Evolutionary conservation across 1,140 invertebrate genomes (phyloP).

Genomic region (Dinothrombium tinctorium): DNA sequence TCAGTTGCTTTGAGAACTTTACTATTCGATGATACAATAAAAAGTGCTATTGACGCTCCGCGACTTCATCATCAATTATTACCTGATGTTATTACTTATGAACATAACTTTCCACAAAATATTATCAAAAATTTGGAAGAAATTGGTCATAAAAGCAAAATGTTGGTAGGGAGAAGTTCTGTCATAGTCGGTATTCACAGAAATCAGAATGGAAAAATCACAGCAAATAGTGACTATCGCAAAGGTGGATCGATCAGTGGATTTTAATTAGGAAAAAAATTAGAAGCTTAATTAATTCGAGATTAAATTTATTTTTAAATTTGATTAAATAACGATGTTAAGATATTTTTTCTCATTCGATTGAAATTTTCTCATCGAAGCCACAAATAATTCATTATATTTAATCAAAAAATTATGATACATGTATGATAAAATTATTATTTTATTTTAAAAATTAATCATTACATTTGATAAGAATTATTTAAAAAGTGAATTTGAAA

Average conservation of each 20-base stretch:
- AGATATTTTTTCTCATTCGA: too few species aligned
- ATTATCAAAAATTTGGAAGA: slow-evolving; percentile 36
- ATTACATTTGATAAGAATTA: too few species aligned
- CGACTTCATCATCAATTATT: slow-evolving; percentile 77
- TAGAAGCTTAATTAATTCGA: too few species aligned
- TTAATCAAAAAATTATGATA: too few species aligned
- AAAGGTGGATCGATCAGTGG: slow-evolving; percentile 56
- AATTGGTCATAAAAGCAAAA: slow-evolving; percentile 36
- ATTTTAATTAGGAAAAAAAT: slow-evolving; percentile 18
- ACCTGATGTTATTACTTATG: slow-evolving; percentile 55
- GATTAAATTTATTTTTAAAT: too few species aligned
- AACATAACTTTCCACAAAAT: slow-evolving; percentile 43
- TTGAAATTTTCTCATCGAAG: too few species aligned
- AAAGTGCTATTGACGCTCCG: slow-evolving; percentile 59
- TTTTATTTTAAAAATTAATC: too few species aligned
- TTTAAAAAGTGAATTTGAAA: too few species aligned
- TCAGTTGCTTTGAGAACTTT: slow-evolving; percentile 51
- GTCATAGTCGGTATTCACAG: slow-evolving; percentile 40
- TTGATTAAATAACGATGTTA: too few species aligned
- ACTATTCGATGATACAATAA: slow-evolving; percentile 61
- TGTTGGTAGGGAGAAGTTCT: slow-evolving; percentile 32
- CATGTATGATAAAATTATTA: too few species aligned
- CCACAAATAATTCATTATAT: too few species aligned
- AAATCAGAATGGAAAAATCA: slow-evolving; percentile 30
- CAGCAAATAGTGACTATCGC: slow-evolving; percentile 52